Base-by-base conservation (phyloP, 2,888 invertebrate species). In the Pogonocherus hispidulus region DNA sequence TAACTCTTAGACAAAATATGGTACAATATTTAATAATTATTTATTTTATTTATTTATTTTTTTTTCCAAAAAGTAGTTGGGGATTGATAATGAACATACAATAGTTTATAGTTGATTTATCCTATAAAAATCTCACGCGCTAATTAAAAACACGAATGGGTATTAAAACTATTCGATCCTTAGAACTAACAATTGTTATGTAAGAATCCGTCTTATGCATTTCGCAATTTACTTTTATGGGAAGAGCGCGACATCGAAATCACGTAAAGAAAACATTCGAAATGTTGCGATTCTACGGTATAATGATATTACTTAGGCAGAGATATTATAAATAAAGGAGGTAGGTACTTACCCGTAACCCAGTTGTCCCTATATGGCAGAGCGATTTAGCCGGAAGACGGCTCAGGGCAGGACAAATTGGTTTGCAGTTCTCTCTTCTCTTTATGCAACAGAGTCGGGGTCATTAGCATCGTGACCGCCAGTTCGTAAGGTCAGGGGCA, bases 351-450 rank as follows among this genome's bases (percentile, higher is more conserved):
- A 76, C 66, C 72, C 64, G 71, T 77, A 81, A 78, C 79, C 80
- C 73, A 81, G 73, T 78, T 81, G 75, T 77, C 80, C 79, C 73
- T 80, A 80, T 75, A 81, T 76, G 81, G 81, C 62, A 55, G 52
- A 62, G 66, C 71, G 71, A 71, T 62, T 63, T 70, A 68, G 71
- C 72, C 76, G 76, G 77, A 77, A 77, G 74, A 74, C 74, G 16
- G 41, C 41, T 27, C 27, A 51, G 46, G 70, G 66, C 59, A 47
- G 64, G 71, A 75, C 73, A 77, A 75, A 76, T 76, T 74, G 71
- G 76, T 72, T 69, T 67, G 68, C 73, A 69, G 54, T 64, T 59
- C 41, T 51, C 41, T 35, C 67, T 62, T 69, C 57, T 69, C 65
- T 69, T 55, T 71, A 69, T 67, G 70, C 75, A 73, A 71, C 67